A percentile compares a stretch with the other conserved stretches of the same genome.
These are phyloP conservation scores for Etheostoma cragini DNA, from an alignment of 2,113 vertebrate species.

Conservation along the genomic window DNA sequence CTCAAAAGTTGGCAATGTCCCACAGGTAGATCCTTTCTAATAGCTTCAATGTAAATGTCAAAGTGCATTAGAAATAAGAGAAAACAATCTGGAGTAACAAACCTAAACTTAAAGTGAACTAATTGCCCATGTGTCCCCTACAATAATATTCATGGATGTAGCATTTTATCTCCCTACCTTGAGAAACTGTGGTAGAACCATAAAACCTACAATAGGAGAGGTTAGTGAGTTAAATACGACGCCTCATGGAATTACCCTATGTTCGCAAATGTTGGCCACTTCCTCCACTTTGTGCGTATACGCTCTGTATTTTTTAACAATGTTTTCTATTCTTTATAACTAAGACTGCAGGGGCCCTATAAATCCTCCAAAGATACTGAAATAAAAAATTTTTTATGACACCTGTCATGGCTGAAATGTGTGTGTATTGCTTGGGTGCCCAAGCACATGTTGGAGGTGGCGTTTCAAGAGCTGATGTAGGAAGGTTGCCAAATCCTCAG, in stretches of 20 bases:
- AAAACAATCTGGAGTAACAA: not conserved
- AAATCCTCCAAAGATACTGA: constrained; percentile 28
- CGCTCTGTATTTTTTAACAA: constrained; percentile 41
- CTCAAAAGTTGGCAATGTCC: constrained; percentile 13
- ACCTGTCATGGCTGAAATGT: constrained; percentile 42
- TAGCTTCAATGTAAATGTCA: constrained; percentile 39
- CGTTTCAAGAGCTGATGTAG: constrained; percentile 24
- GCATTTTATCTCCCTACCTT: constrained; percentile 9
- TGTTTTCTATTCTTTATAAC: constrained; percentile 48
- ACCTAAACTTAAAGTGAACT: not conserved
- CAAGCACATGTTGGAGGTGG: constrained; percentile 48
- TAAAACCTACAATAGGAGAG: constrained; percentile 31
- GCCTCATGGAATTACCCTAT: constrained; percentile 25
- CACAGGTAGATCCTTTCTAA: constrained; percentile 1
- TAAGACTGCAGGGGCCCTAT: constrained; percentile 18
- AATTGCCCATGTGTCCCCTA: not conserved
- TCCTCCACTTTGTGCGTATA: constrained; percentile 34
- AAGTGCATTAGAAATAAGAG: constrained; percentile 8
- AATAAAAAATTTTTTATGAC: constrained; percentile 51
- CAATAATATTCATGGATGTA: constrained; percentile 6
- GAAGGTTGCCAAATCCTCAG: constrained; percentile 34
- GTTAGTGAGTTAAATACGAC: constrained; percentile 37
- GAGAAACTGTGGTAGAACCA: constrained; percentile 15
- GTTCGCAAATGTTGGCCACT: constrained; percentile 44
- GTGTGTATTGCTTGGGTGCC: constrained; percentile 25